A percentile compares a stretch with the other conserved stretches of the same genome.
These are phyloP conservation scores for Perdita meconis DNA, from an alignment of 2,888 invertebrate species.

Conservation along the genomic window DNA sequence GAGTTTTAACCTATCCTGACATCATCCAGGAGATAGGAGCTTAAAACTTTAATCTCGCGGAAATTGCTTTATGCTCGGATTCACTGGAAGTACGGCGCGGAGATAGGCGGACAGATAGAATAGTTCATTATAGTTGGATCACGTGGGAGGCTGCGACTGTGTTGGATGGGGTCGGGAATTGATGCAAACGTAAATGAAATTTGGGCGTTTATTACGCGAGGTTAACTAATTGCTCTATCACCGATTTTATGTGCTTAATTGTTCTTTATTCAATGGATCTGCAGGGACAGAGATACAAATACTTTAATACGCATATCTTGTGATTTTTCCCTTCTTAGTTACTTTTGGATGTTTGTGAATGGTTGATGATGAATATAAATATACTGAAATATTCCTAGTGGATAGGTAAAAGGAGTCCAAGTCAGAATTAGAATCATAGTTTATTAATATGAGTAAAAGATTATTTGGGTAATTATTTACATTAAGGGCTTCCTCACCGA, in stretches of 20 bases:
- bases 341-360: too few species aligned
- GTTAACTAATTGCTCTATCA: slow-evolving; percentile 28
- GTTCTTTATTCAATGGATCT: not conserved
- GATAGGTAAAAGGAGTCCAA: too few species aligned
- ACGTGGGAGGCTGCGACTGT: slow-evolving; percentile 10
- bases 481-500: too few species aligned
- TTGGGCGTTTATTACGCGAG: slow-evolving; percentile 25
- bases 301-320: not conserved
- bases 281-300: not conserved
- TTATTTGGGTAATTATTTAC: too few species aligned
- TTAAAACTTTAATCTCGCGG: slow-evolving; percentile 11
- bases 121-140: slow-evolving; percentile 21
- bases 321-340: too few species aligned
- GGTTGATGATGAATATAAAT: too few species aligned
- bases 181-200: slow-evolving; percentile 33
- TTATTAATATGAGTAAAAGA: too few species aligned
- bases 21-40: slow-evolving; percentile 19
- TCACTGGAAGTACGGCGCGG: slow-evolving; percentile 4
- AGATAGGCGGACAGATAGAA: slow-evolving; percentile 3
- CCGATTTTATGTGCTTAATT: slow-evolving; percentile 15
- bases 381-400: too few species aligned
- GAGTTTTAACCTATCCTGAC: slow-evolving; percentile 58
- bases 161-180: not conserved
- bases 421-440: too few species aligned
- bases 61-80: slow-evolving; percentile 38